phyloP scores from a whole-genome alignment of 2,113 vertebrate species.

The Galbula dea region DNA sequence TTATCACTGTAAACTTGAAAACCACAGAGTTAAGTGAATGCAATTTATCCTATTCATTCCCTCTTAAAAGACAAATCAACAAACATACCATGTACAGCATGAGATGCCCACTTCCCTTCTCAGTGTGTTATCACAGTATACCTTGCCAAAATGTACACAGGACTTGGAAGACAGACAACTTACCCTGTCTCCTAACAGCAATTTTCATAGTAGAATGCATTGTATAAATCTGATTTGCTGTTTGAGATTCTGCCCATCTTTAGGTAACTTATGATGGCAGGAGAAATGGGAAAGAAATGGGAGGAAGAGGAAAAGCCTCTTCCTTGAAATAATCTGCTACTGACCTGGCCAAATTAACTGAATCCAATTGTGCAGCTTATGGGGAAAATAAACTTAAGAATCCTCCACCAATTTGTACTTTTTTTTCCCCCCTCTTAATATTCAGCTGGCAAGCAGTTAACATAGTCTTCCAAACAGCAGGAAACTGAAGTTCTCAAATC shows the following conservation, averaged over 20 bases:
- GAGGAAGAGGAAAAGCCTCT: not conserved
- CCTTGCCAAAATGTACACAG: not conserved
- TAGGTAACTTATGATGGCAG: not conserved
- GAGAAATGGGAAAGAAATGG: not conserved
- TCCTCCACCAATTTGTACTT: not conserved
- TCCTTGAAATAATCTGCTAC: not conserved
- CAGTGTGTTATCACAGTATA: not conserved
- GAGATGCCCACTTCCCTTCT: not conserved
- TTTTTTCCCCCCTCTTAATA: not conserved
- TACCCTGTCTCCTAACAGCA: not conserved
- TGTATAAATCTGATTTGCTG: not conserved
- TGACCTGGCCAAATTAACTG: not conserved
- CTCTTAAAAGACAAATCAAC: not conserved
- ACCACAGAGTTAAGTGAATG: not conserved
- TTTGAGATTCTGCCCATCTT: not conserved
- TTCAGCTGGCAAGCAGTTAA: not conserved
- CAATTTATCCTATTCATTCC: not conserved
- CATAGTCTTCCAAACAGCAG: slow-evolving; percentile 22
- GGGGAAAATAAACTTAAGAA: not conserved
- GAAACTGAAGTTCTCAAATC: not conserved
- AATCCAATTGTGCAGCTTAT: not conserved
- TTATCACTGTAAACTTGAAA: not conserved
- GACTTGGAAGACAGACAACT: not conserved
- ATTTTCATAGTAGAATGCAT: not conserved
- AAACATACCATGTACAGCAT: not conserved